Evolutionary conservation across 2,113 vertebrate genomes (phyloP).

Genomic region (Smithornis capensis): DNA sequence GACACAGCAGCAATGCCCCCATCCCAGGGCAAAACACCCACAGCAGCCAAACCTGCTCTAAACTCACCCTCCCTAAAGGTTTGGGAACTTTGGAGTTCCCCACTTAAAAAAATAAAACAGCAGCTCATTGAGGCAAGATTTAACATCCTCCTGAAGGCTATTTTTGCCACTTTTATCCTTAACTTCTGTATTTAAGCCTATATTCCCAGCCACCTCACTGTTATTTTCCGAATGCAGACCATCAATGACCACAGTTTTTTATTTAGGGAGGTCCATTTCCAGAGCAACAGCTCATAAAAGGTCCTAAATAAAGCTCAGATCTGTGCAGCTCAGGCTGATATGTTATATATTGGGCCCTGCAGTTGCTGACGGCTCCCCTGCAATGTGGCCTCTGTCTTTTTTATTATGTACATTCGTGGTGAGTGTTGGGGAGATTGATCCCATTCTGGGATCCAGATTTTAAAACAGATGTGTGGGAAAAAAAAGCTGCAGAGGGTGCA

Average conservation of each 20-base stretch:
- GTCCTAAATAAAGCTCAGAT: neutral
- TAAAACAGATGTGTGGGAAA: conserved; percentile 40
- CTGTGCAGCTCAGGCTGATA: neutral
- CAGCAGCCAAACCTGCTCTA: neutral
- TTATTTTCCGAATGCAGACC: neutral
- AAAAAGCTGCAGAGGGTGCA: neutral
- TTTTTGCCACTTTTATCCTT: neutral
- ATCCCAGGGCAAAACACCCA: neutral
- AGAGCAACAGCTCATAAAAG: conserved; percentile 19
- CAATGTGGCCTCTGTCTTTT: conserved; percentile 62
- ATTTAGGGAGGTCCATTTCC: conserved; percentile 15
- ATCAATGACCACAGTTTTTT: neutral
- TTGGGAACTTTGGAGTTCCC: neutral
- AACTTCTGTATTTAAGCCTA: neutral
- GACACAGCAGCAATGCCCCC: neutral
- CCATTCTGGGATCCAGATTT: conserved; percentile 53
- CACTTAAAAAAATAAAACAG: neutral
- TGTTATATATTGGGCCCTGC: neutral
- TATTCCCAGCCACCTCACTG: neutral
- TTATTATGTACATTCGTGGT: conserved; percentile 61
- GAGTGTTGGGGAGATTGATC: conserved; percentile 65
- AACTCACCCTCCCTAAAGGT: neutral
- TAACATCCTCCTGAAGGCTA: neutral
- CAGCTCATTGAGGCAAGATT: neutral
- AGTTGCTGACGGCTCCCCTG: conserved; percentile 49